Evolutionary conservation across 2,797 vertebrate genomes (phyloP).

Genomic region (Mormyrops boulengeri): DNA sequence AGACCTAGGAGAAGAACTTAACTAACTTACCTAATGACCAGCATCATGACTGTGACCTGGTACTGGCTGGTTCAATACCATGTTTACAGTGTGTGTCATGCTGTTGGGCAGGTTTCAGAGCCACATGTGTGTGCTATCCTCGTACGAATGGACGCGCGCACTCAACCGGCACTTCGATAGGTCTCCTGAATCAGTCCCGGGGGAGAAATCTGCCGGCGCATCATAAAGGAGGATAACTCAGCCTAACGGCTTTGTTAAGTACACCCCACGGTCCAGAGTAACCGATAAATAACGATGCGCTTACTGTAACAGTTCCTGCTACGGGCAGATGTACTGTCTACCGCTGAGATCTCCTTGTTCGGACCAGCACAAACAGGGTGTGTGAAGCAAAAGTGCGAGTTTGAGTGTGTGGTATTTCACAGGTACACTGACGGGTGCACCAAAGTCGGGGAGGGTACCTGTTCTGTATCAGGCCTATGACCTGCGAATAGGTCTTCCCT

Average conservation of each 20-base stretch:
- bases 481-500: constrained; percentile 96
- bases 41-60: neutral
- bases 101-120: neutral
- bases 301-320: neutral
- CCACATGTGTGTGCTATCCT: neutral
- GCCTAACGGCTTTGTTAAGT: neutral
- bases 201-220: neutral
- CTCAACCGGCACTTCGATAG: neutral
- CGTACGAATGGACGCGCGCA: neutral
- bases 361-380: neutral
- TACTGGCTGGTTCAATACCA: neutral
- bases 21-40: neutral
- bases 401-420: neutral
- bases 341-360: neutral
- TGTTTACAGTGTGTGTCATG: neutral
- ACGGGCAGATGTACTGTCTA: neutral
- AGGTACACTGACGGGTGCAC: neutral
- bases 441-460: constrained; percentile 62
- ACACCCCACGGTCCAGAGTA: neutral
- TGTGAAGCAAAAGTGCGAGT: neutral
- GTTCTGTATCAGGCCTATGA: constrained; percentile 96
- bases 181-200: neutral
- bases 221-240: neutral
- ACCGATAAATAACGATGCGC: neutral
- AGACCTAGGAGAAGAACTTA: neutral